Evolutionary conservation across 2,113 vertebrate genomes (phyloP), one percentile per base, ranked within the genome.

Genomic region (Porphyrio hochstetteri): DNA sequence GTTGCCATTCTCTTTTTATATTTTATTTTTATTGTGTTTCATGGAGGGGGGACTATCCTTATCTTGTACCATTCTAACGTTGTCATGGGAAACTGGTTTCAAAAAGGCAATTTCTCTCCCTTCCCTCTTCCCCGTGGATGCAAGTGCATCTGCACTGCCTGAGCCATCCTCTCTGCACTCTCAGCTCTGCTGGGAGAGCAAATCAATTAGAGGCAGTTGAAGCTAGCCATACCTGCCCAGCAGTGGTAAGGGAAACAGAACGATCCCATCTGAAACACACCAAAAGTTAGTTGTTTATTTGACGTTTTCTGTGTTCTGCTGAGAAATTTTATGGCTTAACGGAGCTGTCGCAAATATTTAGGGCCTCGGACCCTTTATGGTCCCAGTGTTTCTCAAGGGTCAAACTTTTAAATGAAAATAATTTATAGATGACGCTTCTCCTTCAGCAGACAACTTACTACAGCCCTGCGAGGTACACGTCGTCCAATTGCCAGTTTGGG

Each of bases 11-110:
- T 88, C 69, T 86, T 92, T 72, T 82, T 86, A 24, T 78, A 65
- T 84, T 89, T 93, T 88, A 75, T 91, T 92, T 92, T 94, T 46
- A 92, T 96, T 92, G 69, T 82, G 21, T 79, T 93, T 93, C 77
- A 38, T 79, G 60, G 72, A 59, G 77, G 70, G 72, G 33, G 40
- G 13, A 74, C 80, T 71, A 27, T 17, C 77, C 77, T 91, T 93
- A 84, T 75, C 83, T 86, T 64, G 86, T 82, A 84, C 80, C 60
- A 57, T 64, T 95, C 74, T 81, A 91, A 93, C 0, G 12, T 93
- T 92, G 90, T 96, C 86, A 93, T 61, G 83, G 92, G 86, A 78
- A 94, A 92, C 83, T 85, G 16, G 15, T 89, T 94, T 69, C 88
- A 86, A 82, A 94, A 91, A 79, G 61, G 61, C 53, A 69, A 46